phyloP scores from a whole-genome alignment of 2,888 invertebrate species.

The Drosophila falleni region DNA sequence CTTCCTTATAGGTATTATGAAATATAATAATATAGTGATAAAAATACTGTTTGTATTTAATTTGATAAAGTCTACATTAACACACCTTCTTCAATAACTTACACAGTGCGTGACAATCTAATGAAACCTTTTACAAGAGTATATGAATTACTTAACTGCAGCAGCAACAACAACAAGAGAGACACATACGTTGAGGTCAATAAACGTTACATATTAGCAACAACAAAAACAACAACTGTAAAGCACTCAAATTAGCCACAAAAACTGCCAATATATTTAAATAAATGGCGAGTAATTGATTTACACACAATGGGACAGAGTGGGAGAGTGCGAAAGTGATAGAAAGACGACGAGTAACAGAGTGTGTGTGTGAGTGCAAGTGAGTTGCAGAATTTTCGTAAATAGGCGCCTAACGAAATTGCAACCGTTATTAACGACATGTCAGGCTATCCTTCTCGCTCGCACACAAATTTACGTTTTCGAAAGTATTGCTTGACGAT shows the following conservation, averaged over 20 bases:
- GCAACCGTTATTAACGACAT: constrained; percentile 32
- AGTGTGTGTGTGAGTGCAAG: neutral
- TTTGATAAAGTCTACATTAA: too few relatives aligned
- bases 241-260: constrained; percentile 29
- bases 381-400: neutral
- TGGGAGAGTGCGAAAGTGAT: constrained; percentile 14
- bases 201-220: constrained; percentile 65
- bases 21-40: too few relatives aligned
- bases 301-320: constrained; percentile 28
- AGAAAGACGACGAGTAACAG: neutral
- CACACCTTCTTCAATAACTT: neutral
- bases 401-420: constrained; percentile 11
- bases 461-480: constrained; percentile 14
- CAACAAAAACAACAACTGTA: constrained; percentile 25
- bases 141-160: neutral
- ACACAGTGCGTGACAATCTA: neutral
- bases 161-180: neutral
- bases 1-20: too few relatives aligned
- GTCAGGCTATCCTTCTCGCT: constrained; percentile 13
- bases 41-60: too few relatives aligned
- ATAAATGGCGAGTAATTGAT: constrained; percentile 42
- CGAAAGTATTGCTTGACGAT: constrained; percentile 23
- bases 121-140: neutral
- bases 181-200: constrained; percentile 63
- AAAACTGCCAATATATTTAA: constrained; percentile 42